Evolutionary conservation across 2,888 invertebrate species (phyloP), one percentile per base, ranked within the genome.

Genomic region (Drosophila neonasuta): DNA sequence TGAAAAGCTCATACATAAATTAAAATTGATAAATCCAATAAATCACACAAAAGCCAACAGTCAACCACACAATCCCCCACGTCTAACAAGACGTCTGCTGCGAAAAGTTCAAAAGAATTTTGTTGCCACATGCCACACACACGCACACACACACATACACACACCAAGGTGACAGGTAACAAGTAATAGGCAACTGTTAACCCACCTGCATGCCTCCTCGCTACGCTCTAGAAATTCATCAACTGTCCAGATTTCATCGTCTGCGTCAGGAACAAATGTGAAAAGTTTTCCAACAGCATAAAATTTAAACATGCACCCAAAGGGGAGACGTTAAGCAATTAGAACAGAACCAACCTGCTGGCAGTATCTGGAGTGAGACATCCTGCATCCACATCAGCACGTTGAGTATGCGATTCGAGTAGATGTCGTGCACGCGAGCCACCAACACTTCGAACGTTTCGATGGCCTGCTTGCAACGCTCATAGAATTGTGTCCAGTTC

Each of bases 331-430:
- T 36, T 48, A 49, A 57, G 34, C 61, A 71, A 74, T 76, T 74
- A 71, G n/a, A 41, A 17, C 34, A 11, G 36, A 34, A 52, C 71
- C 42, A 32, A 71, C 92, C 92, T 90, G 94, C 94, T 10, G 97
- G 97, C 59, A 97, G 91, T 46, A 95, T 93, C 78, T 97, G 95
- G 54, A 98, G 91, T 0, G 94, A 93, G n/a, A 96, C 94, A 55
- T 94, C 94, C 88, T 96, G 96, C 97, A 98, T 98, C 72, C 96
- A 95, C 65, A 94, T 93, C 32, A 98, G 91, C 32, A 97, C 96
- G 87, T 96, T 95, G 63, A 97, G 93, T 75, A 98, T 97, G 86
- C 98, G 94, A 90, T 97, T 97, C 3, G 95, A 94, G 87, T 97
- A 96, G 65, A 98, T 96, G 88, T 98, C 98, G 83, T 96, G 96